These are phyloP conservation scores for Echinarachnius parma DNA, from an alignment of 53 echinoderm and acorn worm species.

Conservation along the genomic window DNA sequence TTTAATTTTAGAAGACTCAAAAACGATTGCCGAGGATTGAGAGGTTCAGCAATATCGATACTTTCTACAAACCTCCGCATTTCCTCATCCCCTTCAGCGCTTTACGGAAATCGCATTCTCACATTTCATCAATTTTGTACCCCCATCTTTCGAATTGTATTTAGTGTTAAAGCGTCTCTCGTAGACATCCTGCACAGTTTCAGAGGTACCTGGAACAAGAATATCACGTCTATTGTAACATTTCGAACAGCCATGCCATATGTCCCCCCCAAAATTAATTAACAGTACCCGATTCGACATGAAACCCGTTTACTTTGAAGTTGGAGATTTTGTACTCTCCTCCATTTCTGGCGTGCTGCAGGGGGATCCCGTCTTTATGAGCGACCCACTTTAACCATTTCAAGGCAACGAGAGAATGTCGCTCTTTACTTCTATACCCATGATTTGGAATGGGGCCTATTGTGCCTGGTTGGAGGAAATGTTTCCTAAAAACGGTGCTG, in stretches of 20 bases:
- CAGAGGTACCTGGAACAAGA: not conserved
- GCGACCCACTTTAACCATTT: slow-evolving; percentile 1
- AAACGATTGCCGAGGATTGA: slow-evolving; percentile 46
- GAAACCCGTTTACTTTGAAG: slow-evolving; percentile 3
- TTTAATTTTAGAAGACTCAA: slow-evolving; percentile 34
- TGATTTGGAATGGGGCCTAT: not conserved
- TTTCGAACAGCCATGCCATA: slow-evolving; percentile 25
- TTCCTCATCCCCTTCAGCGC: not conserved
- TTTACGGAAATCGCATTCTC: slow-evolving; percentile 50
- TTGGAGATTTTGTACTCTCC: not conserved
- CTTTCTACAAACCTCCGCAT: slow-evolving; percentile 24
- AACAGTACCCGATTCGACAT: not conserved
- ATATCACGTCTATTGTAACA: not conserved
- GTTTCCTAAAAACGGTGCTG: not conserved
- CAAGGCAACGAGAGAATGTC: slow-evolving; percentile 3
- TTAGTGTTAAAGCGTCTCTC: not conserved
- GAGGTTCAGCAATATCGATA: slow-evolving; percentile 2
- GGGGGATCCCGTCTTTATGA: not conserved
- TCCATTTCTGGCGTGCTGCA: slow-evolving; percentile 19
- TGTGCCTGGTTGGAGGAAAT: not conserved
- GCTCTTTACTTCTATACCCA: slow-evolving; percentile 13
- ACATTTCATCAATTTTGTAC: slow-evolving; percentile 25
- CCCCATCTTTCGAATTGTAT: not conserved
- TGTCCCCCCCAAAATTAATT: slow-evolving; percentile 24
- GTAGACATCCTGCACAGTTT: slow-evolving; percentile 10